Evolutionary conservation across 2,888 invertebrate species (phyloP), one percentile per base, ranked within the genome.

Genomic region (Himalopsyche anomala): DNA sequence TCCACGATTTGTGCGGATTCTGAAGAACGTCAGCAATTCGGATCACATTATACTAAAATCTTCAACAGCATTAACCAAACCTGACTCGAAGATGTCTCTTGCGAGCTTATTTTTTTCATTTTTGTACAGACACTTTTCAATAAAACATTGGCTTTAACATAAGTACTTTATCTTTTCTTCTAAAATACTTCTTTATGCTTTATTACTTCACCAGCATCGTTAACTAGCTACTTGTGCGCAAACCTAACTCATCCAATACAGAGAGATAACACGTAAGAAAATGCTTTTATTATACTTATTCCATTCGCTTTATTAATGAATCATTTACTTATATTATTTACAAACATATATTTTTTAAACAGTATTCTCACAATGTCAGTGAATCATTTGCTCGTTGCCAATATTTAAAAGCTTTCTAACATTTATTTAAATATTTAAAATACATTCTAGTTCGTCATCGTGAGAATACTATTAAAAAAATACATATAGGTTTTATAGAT

Each of bases 1-100:
- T 98, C 94, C 94, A 95, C 91, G 96, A 97, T 92, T 92, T 88
- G 80, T 88, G 87, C 85, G 87, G 87, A 42, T 87, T 87, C 84
- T 88, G 84, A 87, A 80, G 79, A 38, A 56, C 85, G 9, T 28
- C 80, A 56, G 28, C 85, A n/a, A 15, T 12, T 80, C 0, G 42
- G 80, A 45, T 19, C 80, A n/a, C n/a, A 80, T 5, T 3, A 5
- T 51, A 42, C 12, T 80, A 80, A 45, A 56, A 36, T 38, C 74
- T 74, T 38, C 62, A 82, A 84, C 38, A 54, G 38, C 28, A 82
- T 82, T 82, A 83, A 69, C 51, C 40, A 79, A 83, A 51, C 40
- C 81, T 45, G 19, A 69, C 62, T 69, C 62, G 38, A 36, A 28
- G 62, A 56, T 28, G 15, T 36, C 11, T 28, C 80, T 19, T 42